Base-by-base conservation (phyloP, 2,888 invertebrate species). In the Tetramorium bicarinatum region DNA sequence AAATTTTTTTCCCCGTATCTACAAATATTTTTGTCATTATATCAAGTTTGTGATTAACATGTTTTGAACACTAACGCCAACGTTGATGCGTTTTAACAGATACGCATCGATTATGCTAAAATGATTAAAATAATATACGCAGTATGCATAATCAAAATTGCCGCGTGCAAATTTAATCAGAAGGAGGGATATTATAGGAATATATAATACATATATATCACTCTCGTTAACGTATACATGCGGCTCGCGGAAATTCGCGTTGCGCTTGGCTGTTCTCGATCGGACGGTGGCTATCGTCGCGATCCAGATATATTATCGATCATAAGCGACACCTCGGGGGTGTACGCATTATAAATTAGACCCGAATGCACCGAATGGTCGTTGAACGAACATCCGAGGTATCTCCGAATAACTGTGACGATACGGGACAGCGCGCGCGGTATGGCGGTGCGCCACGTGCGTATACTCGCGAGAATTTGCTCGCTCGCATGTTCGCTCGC, bases 271-370 rank as follows among this genome's bases (percentile, higher is more conserved):
- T 25, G 54, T 54, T 54, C 71, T 18, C 21, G 41, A 52, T 52
- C 66, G 76, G 15, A 38, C 76, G n/a, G 41, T 66, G 54, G 41
- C 47, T 29, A 25, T 21, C 67, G n/a, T 29, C 41, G 44, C 49
- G 64, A 34, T 76, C 25, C 38, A 59, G 54, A 75, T 66, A 66
- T n/a, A 82, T 66, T 62, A 66, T 82, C 82, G 76, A 77, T 82
- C 56, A 71, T 34, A 41, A 44, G 54, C 25, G 54, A 66, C 67
- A 38, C 66, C 49, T 77, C 61, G 29, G 66, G 66, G 49, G 77
- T 52, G 67, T n/a, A n/a, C 41, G 56, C 41, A 83, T 83, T 79
- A 83, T 83, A 77, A 79, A 83, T 79, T 77, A 77, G 79, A 77
- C 13, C 18, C 49, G 69, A 61, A 34, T 41, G 82, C n/a, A n/a